Evolutionary conservation across 1,140 invertebrate genomes (phyloP).

Genomic region (Philotrypesis tridentata): DNA sequence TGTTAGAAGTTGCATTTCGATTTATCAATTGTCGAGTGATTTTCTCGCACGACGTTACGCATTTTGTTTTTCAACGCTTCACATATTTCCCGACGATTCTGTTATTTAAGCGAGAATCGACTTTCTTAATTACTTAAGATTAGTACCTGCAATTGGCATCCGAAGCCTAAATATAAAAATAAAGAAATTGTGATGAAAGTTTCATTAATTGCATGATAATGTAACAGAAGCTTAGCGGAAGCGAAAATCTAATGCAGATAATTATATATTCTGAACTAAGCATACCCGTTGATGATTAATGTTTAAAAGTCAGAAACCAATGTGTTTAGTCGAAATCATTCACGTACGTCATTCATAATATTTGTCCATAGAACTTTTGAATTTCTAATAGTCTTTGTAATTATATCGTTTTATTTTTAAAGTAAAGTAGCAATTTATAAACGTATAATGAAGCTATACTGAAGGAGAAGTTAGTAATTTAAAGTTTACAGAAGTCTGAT

Average conservation of each 20-base stretch:
- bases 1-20: neutral
- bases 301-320: neutral
- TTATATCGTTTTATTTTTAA: neutral
- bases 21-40: conserved; percentile 35
- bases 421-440: neutral
- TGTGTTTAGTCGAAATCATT: conserved; percentile 11
- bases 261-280: conserved; percentile 52
- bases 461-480: neutral
- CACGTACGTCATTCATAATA: neutral
- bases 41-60: conserved; percentile 22
- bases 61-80: conserved; percentile 4
- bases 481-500: neutral
- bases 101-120: conserved; percentile 29
- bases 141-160: conserved; percentile 58
- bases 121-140: conserved; percentile 51
- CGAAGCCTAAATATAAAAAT: conserved; percentile 49
- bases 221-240: conserved; percentile 47
- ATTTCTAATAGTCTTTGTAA: neutral
- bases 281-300: conserved; percentile 48
- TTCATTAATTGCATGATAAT: conserved; percentile 52
- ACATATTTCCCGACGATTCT: conserved; percentile 29
- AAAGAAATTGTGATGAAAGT: conserved; percentile 53
- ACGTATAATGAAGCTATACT: neutral
- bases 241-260: conserved; percentile 51
- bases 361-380: conserved; percentile 5